Conservation (phyloP, 2,888 invertebrate genomes). For the Lycocerus yunnanus region DNA sequence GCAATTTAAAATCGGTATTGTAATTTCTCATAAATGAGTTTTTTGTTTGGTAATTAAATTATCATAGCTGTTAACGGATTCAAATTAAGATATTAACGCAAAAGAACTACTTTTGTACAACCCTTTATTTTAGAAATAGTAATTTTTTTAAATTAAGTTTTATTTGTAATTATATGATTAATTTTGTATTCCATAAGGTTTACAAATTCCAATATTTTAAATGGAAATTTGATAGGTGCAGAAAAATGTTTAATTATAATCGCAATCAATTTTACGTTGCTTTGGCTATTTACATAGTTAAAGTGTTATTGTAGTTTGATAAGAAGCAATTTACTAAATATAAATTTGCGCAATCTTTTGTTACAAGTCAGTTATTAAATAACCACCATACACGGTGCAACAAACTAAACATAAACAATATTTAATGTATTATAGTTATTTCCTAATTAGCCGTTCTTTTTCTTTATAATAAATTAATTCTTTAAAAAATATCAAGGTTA, state of each 20-base stretch:
- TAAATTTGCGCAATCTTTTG: neutral
- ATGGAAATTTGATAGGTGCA: neutral
- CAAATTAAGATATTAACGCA: neutral
- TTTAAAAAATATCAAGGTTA: neutral
- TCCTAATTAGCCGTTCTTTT: neutral
- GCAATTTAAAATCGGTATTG: neutral
- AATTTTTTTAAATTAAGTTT: neutral
- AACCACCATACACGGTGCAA: neutral
- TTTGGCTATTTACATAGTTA: neutral
- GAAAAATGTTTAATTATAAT: neutral
- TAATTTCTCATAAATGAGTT: neutral
- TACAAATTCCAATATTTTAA: neutral
- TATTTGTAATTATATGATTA: neutral
- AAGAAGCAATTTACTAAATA: neutral
- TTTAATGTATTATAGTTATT: neutral
- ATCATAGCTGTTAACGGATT: neutral
- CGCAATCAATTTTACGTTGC: neutral
- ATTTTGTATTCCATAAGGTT: neutral
- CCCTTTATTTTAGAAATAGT: neutral
- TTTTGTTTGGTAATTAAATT: neutral
- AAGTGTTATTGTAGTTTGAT: neutral
- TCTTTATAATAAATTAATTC: neutral
- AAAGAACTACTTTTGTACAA: neutral
- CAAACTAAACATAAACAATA: neutral
- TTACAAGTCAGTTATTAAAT: neutral